A percentile compares a stretch with the other conserved stretches of the same genome.
phyloP scores from a whole-genome alignment of 2,888 invertebrate genomes.

The Plutella xylostella region DNA sequence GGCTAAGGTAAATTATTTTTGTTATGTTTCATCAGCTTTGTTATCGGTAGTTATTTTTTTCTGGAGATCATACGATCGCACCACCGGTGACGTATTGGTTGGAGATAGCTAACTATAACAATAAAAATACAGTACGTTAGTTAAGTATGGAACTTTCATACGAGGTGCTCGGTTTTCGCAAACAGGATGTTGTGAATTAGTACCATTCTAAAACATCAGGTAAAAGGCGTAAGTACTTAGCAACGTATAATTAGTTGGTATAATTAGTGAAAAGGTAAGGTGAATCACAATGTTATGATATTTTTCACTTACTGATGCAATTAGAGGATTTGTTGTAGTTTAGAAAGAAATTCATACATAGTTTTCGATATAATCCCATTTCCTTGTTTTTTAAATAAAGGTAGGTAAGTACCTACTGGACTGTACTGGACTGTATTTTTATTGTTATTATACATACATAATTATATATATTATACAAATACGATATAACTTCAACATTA shows the following conservation, averaged over 20 bases:
- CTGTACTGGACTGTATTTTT: not conserved
- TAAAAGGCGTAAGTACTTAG: not conserved
- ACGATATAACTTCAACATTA: no score
- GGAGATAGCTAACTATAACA: not conserved
- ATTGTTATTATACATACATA: not conserved
- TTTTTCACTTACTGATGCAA: not conserved
- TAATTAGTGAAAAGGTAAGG: not conserved
- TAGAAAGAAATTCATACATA: no score
- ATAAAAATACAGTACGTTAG: not conserved
- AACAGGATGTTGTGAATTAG: not conserved
- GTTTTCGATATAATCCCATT: not conserved
- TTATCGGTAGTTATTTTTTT: constrained; percentile 22
- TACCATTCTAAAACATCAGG: not conserved
- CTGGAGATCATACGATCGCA: constrained; percentile 36
- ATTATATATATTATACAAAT: not conserved
- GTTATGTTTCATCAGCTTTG: constrained; percentile 8
- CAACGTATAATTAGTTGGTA: not conserved
- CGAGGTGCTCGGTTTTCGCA: not conserved
- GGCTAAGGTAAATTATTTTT: constrained; percentile 50
- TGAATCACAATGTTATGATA: not conserved
- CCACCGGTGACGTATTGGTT: constrained; percentile 38
- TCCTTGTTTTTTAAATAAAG: not conserved
- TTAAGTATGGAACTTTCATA: not conserved
- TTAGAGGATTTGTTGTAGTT: no score
- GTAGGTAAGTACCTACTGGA: not conserved